Percentiles rank a stretch among this genome's conserved stretches.
Evolutionary conservation across 2,888 invertebrate species (phyloP).

Genomic region (Hedychridium roseum): DNA sequence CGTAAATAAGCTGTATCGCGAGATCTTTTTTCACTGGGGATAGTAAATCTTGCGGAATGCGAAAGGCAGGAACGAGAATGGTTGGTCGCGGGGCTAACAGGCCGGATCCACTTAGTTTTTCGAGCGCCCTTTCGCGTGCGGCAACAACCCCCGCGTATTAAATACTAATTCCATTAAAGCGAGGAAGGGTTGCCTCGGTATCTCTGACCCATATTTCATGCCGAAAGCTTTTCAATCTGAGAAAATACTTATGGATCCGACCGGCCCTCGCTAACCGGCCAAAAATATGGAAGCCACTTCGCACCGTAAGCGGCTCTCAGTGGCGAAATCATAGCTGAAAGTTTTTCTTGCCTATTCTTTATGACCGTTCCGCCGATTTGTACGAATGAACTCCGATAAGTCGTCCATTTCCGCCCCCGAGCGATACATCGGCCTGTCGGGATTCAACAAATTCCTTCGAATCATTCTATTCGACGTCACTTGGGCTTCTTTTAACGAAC

Average conservation of each 20-base stretch:
- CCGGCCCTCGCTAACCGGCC: background rate
- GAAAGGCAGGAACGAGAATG: background rate
- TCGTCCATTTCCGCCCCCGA: too few relatives aligned
- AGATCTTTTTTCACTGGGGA: too few relatives aligned
- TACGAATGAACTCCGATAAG: too few relatives aligned
- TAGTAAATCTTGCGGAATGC: background rate
- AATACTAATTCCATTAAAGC: conserved; percentile 64
- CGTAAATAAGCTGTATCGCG: too few relatives aligned
- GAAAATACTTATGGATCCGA: conserved; percentile 47
- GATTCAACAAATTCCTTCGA: too few relatives aligned
- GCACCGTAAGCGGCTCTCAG: too few relatives aligned
- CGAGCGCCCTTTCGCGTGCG: conserved; percentile 42
- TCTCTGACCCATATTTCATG: conserved; percentile 64
- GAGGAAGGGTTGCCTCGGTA: conserved; percentile 59
- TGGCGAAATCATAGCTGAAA: conserved; percentile 36
- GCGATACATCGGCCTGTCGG: too few relatives aligned
- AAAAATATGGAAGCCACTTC: too few relatives aligned
- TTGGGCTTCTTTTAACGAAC: too few relatives aligned
- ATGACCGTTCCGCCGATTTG: too few relatives aligned
- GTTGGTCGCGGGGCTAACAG: conserved; percentile 2
- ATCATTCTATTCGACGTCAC: too few relatives aligned
- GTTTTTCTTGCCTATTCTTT: too few relatives aligned
- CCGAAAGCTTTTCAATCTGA: conserved; percentile 55
- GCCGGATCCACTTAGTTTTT: conserved; percentile 56
- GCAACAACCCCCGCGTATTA: conserved; percentile 48